Percentiles rank a stretch among this genome's conserved stretches.
Conservation (phyloP, 2,797 vertebrate species). For the Discoglossus pictus region DNA sequence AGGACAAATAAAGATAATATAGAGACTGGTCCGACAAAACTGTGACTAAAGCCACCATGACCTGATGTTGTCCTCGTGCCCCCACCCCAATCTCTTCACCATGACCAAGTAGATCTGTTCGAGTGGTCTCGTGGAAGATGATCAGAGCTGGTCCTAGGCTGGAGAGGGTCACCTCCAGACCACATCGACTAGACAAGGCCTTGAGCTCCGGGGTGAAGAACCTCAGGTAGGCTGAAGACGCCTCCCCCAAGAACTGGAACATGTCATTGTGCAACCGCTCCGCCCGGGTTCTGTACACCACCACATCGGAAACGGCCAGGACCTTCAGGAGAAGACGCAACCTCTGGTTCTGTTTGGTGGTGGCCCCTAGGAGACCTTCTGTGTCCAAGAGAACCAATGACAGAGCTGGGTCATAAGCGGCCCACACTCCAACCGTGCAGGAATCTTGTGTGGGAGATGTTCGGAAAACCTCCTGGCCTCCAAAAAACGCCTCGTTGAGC, state of each 20-base stretch:
- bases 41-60: too few relatives aligned
- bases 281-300: constrained; percentile 78
- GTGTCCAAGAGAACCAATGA: constrained; percentile 76
- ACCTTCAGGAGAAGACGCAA: constrained; percentile 81
- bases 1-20: too few relatives aligned
- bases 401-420: constrained; percentile 70
- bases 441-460: constrained; percentile 80
- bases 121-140: constrained; percentile 79
- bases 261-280: constrained; percentile 84
- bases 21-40: too few relatives aligned
- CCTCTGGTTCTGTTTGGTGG: constrained; percentile 76
- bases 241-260: constrained; percentile 81
- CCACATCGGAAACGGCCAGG: constrained; percentile 80
- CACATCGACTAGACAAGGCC: constrained; percentile 75
- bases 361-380: constrained; percentile 77
- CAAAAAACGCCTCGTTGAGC: constrained; percentile 78
- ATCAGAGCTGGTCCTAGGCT: constrained; percentile 75
- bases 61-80: too few relatives aligned
- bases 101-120: constrained; percentile 75
- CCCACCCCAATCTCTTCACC: constrained; percentile 60
- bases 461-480: constrained; percentile 72
- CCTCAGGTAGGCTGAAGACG: constrained; percentile 78
- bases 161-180: constrained; percentile 79
- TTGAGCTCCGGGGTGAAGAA: constrained; percentile 79
- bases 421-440: constrained; percentile 82